Evolutionary conservation across 2,888 invertebrate species (phyloP).

Genomic region (Caenorhabditis wallacei): DNA sequence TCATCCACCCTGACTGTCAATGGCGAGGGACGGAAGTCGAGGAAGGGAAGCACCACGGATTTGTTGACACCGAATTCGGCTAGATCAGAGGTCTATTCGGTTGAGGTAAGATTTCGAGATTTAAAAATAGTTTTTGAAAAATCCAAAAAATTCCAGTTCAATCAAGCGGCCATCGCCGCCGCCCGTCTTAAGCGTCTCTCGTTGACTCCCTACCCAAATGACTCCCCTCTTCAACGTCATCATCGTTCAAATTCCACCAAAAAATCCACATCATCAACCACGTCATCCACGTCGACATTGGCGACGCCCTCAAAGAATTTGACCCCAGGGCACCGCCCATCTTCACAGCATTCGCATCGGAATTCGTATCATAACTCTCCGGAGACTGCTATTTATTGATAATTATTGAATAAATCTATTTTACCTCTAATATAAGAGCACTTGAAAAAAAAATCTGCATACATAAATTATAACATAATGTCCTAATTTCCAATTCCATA

Average conservation of each 20-base stretch:
- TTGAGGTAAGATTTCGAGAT: constrained; percentile 39
- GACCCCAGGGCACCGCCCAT: constrained; percentile 1
- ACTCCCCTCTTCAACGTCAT: constrained; percentile 3
- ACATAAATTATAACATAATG: no score
- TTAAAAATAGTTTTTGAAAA: background rate
- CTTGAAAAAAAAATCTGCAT: no score
- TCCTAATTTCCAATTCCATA: no score
- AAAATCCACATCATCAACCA: constrained; percentile 9
- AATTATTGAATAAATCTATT: background rate
- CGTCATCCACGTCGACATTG: constrained; percentile 9
- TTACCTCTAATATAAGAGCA: background rate
- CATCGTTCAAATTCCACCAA: constrained; percentile 11
- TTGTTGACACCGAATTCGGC: constrained; percentile 29
- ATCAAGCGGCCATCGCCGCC: constrained; percentile 63
- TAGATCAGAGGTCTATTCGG: constrained; percentile 51
- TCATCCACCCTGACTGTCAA: constrained; percentile 46
- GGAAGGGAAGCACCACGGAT: constrained; percentile 31
- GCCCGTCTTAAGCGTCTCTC: constrained; percentile 63
- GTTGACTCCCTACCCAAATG: constrained; percentile 38
- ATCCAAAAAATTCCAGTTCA: constrained; percentile 51
- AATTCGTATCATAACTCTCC: constrained; percentile 53
- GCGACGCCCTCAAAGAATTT: constrained; percentile 12
- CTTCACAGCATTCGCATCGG: constrained; percentile 20
- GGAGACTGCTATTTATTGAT: constrained; percentile 65
- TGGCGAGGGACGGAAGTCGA: constrained; percentile 36